Evolutionary conservation across 2,888 invertebrate species (phyloP), one percentile per base, ranked within the genome.

Genomic region (Microchrysa polita): DNA sequence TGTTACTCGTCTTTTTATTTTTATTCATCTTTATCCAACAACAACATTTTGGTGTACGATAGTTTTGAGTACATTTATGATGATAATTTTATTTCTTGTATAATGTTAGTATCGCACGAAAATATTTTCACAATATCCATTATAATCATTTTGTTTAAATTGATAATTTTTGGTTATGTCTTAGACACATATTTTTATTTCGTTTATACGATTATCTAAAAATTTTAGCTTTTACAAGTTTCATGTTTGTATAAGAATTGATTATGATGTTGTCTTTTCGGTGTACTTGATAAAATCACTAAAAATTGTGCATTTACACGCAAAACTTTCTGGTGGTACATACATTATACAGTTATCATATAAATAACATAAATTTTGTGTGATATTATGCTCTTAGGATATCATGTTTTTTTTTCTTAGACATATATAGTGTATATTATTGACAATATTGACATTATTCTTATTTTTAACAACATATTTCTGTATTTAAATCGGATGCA

Each of bases 91-190:
- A 12, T 12, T 14, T 12, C 0, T 12, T 44, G 9, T 44, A 44
- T 12, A 44, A 63, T 65, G 16, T 44, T 65, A 5, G 27, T 65
- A 44, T 65, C 65, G 48, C 65, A 65, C 65, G 48, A 65, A 65
- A 65, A 65, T 65, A 16, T 65, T 65, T 12, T 34, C 20, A 65
- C 65, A 22, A 48, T 22, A 65, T 1, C 22, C 9, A 53, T 16
- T n/a, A 23, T 61, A 40, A 2, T 48, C 40, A 61, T 53, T 9
- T 9, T 27, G 40, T n/a, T 48, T n/a, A n/a, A 48, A 48, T 48
- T 48, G 14, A 48, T 48, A n/a, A 12, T 42, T 42, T 42, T 42
- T 42, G 7, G 7, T 48, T 48, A 7, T 34, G 52, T 16, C 16
- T 52, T 52, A 14, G 52, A 16, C 16, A 52, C 5, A 5, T 14